Conservation (phyloP, 2,797 vertebrate genomes). For the Lates japonicus region DNA sequence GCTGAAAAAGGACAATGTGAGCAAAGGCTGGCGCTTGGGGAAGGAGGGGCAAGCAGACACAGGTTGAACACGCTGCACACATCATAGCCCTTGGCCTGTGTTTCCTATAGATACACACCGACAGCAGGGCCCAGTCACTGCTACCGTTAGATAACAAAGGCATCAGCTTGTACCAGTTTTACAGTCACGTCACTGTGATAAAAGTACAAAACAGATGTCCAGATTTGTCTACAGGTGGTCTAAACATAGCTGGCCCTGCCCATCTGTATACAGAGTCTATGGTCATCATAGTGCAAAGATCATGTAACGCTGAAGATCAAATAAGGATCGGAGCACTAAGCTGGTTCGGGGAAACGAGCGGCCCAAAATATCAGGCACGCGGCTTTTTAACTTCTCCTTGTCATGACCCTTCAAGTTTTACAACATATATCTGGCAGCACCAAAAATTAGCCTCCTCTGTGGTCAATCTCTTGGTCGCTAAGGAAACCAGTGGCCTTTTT, state of each 20-base stretch:
- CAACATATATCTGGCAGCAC: constrained; percentile 81
- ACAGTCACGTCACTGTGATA: background rate
- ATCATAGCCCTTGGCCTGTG: constrained; percentile 71
- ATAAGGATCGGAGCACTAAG: constrained; percentile 48
- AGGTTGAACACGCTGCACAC: constrained; percentile 72
- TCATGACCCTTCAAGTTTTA: constrained; percentile 77
- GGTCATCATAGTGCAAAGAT: constrained; percentile 48
- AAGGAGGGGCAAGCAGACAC: constrained; percentile 64
- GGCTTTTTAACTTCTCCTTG: constrained; percentile 44
- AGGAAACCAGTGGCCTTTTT: constrained; percentile 62
- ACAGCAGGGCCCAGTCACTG: constrained; percentile 27
- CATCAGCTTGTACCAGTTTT: constrained; percentile 31
- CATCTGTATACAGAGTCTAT: constrained; percentile 49
- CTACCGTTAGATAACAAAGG: constrained; percentile 45
- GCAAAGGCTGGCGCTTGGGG: constrained; percentile 51
- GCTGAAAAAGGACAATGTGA: constrained; percentile 26
- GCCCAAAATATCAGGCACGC: constrained; percentile 79
- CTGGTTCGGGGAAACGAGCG: constrained; percentile 58
- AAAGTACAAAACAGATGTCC: constrained; percentile 49
- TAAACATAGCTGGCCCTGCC: constrained; percentile 25
- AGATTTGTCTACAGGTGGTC: constrained; percentile 38
- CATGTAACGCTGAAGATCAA: background rate
- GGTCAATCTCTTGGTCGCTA: constrained; percentile 64
- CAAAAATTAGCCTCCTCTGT: constrained; percentile 72
- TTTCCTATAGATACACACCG: constrained; percentile 64